These are phyloP conservation scores for Heliconius congener DNA, from an alignment of 1,140 invertebrate genomes.

Conservation along the genomic window DNA sequence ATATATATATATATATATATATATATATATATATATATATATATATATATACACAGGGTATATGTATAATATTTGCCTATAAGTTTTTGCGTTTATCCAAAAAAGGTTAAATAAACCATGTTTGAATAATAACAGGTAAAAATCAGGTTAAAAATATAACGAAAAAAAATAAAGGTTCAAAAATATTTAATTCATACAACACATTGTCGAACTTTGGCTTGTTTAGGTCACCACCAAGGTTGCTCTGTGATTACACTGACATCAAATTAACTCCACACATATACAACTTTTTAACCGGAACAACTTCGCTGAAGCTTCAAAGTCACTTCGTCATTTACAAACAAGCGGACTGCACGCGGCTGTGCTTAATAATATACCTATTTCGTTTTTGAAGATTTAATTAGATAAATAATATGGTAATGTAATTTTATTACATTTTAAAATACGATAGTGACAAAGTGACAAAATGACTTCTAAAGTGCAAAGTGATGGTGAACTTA, in stretches of 20 bases:
- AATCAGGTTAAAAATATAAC: no score
- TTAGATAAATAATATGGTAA: neutral
- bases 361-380: neutral
- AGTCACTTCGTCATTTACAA: conserved; percentile 49
- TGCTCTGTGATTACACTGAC: conserved; percentile 21
- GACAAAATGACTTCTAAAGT: conserved; percentile 30
- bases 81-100: no score
- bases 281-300: conserved; percentile 40
- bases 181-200: neutral
- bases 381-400: neutral
- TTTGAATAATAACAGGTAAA: no score
- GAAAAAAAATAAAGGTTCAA: neutral
- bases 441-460: conserved; percentile 22
- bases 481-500: conserved; percentile 29
- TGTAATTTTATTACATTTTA: conserved; percentile 17
- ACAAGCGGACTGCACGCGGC: conserved; percentile 39
- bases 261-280: conserved; percentile 22
- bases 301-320: conserved; percentile 55
- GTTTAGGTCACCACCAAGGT: conserved; percentile 34
- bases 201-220: conserved; percentile 33
- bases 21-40: no score
- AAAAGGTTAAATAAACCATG: no score
- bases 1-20: no score
- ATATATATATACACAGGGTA: no score
- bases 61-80: no score